Evolutionary conservation across 2,797 vertebrate species (phyloP), one percentile per base, ranked within the genome.

Genomic region (Ibycter americanus): DNA sequence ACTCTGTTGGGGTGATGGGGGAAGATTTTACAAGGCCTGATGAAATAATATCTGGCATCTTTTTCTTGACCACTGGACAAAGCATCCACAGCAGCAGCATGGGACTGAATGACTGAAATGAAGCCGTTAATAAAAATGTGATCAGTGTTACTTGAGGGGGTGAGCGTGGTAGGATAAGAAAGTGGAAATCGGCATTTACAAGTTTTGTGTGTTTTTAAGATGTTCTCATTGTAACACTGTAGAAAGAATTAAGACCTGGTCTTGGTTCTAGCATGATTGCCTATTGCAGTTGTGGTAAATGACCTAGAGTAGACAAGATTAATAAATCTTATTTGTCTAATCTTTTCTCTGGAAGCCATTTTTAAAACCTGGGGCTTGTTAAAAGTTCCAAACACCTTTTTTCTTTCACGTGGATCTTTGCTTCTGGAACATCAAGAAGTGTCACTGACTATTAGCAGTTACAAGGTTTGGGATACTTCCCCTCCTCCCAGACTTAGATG

Each of bases 11-110:
- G 49, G 38, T 72, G 42, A 27, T 17, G 11, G 63, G 51, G 71
- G 44, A 74, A 36, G 79, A 38, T 91, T 93, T 93, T 93, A 59
- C 36, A 78, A 93, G 84, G 52, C 26, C 20, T 91, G 65, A 31
- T 87, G 85, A 87, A 89, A 67, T 67, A 81, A 51, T 11, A 31
- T 59, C 22, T 82, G 61, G 9, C 31, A 9, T 83, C 12, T 65
- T 90, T 83, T 83, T 90, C 15, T 8, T 86, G 71, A 61, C 44
- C 27, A 4, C 36, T 71, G 63, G 74, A 81, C 21, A 77, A 67
- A 65, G 59, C 56, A 81, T 93, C 71, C 11, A 5, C 46, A 74
- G 74, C 32, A 65, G 20, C 40, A 44, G 76, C 78, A 32, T 40
- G 3, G 1, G 6, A 31, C 0, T 77, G 59, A 87, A 20, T 5